Evolutionary conservation across 1,140 invertebrate species (phyloP), one percentile per base, ranked within the genome.

Genomic region (Meloidogyne exigua): DNA sequence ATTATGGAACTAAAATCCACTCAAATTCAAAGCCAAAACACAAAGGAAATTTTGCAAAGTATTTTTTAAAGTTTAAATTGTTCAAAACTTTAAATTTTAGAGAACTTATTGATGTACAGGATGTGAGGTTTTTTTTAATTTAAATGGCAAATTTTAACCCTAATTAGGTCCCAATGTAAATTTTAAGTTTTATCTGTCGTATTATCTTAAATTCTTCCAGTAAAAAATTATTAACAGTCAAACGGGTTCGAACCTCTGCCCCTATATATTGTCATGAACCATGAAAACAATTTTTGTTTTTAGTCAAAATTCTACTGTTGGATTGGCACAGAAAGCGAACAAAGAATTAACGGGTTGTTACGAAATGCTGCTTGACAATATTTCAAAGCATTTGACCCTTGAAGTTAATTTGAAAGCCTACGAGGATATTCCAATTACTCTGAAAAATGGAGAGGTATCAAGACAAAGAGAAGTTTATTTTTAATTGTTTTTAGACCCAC

Each of bases 371-470:
- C 44, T 28, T n/a, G 39, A 71, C 69, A 62, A 44, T 25, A 44
- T 71, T 28, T 26, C 62, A n/a, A 44, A 71, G 15, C 69, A 71
- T 71, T 71, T 71, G 18, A 57, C 13, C 4, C 69, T 71, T 25
- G 62, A 71, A 10, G 36, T 71, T 5, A 71, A 71, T 28, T 28
- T 71, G 2, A 71, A 71, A 11, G 12, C 28, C 1, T 71, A 71
- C n/a, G 69, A 71, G 28, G 36, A 71, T 44, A 57, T 44, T 25
- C 62, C 69, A 15, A 36, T 71, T n/a, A 71, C 69, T 1, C 11
- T 71, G 15, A 25, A 71, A n/a, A 71, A 71, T 23, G 69, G 69
- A 15, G 69, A 71, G 69, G 69, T 71, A 65, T 9, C 9, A 65
- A 32, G 10, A 32, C 10, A 65, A 39, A 39, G 10, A 9, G 0